Conservation (phyloP, 2,113 vertebrate genomes). For the Halcyon senegalensis region DNA sequence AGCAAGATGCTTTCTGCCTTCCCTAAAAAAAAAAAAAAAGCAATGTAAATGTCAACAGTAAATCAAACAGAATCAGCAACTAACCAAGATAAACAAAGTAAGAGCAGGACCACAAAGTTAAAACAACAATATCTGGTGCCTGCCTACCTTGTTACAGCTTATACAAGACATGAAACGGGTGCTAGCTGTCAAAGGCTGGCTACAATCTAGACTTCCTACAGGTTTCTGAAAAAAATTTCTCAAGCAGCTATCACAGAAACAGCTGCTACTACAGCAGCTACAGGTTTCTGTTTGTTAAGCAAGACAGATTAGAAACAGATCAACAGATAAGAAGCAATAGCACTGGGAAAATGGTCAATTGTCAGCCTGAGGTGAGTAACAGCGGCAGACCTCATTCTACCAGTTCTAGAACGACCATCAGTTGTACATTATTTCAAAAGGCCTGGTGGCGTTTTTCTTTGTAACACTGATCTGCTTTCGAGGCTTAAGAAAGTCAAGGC, state of each 20-base stretch:
- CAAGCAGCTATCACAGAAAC: neutral
- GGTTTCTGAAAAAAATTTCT: neutral
- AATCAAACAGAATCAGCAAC: neutral
- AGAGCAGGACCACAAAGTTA: neutral
- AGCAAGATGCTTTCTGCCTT: neutral
- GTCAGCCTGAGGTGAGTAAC: neutral
- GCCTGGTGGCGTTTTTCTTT: neutral
- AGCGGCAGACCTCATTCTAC: neutral
- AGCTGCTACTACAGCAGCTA: neutral
- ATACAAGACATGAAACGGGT: neutral
- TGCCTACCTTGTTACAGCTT: neutral
- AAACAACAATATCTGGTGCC: neutral
- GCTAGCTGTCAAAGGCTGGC: neutral
- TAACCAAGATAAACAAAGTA: neutral
- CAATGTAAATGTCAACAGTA: neutral
- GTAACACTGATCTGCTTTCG: neutral
- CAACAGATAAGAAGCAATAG: neutral
- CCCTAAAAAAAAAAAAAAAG: neutral
- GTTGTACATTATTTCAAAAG: neutral
- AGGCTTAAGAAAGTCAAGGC: neutral
- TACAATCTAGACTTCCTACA: neutral
- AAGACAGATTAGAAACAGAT: neutral
- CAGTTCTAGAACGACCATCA: neutral
- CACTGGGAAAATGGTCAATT: neutral
- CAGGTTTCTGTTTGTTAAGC: neutral